These are phyloP conservation scores for Aphodius granarius DNA, from an alignment of 2,888 invertebrate genomes.

Conservation along the genomic window DNA sequence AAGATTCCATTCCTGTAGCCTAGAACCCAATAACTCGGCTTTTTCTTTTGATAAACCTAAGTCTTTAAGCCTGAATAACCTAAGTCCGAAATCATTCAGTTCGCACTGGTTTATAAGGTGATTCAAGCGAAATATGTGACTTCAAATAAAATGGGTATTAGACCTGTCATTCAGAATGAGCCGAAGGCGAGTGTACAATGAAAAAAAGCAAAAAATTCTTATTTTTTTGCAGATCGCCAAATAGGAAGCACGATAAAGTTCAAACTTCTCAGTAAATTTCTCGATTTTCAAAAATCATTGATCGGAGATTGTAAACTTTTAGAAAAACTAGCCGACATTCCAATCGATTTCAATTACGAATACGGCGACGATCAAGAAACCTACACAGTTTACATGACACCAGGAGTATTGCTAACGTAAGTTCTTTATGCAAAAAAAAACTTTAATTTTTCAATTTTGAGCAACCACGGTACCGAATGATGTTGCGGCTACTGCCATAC, in stretches of 20 bases:
- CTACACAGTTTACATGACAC: constrained; percentile 81
- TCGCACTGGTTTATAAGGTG: too few species aligned
- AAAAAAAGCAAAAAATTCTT: too few species aligned
- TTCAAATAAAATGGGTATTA: too few species aligned
- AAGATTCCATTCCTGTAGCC: too few species aligned
- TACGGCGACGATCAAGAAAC: constrained; percentile 70
- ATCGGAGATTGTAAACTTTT: constrained; percentile 67
- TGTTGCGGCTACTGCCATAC: background rate
- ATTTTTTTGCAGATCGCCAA: constrained; percentile 71
- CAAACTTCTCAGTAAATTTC: constrained; percentile 69
- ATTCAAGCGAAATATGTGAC: too few species aligned
- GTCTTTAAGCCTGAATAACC: too few species aligned
- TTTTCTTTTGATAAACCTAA: too few species aligned
- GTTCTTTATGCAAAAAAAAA: constrained; percentile 46
- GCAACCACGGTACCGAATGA: background rate
- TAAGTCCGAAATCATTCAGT: too few species aligned
- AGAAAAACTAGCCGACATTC: constrained; percentile 59
- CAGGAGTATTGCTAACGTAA: constrained; percentile 82
- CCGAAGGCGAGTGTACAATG: too few species aligned
- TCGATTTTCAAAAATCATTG: constrained; percentile 65
- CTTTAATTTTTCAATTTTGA: background rate
- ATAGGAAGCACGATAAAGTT: constrained; percentile 74
- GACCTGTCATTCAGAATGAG: too few species aligned
- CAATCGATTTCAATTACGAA: constrained; percentile 71
- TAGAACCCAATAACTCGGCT: too few species aligned